These are phyloP conservation scores for cattle (Bos taurus) DNA, from an alignment of 2,113 vertebrate genomes.

Conservation along the genomic window DNA sequence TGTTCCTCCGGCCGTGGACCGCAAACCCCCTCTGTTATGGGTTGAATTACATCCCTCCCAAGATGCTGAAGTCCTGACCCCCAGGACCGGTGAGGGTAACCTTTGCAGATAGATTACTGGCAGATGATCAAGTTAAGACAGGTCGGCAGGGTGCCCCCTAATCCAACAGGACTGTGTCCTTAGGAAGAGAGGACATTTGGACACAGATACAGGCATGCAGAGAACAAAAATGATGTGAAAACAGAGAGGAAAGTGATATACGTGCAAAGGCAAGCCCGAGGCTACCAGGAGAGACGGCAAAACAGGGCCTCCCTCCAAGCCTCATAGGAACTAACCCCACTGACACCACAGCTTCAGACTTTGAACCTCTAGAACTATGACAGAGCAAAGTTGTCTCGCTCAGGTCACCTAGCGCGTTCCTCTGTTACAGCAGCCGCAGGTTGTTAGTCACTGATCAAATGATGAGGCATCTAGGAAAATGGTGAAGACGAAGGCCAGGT, in stretches of 20 bases:
- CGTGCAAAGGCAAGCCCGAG: accelerated
- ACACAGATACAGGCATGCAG: not conserved
- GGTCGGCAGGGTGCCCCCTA: not conserved
- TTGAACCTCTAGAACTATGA: too few relatives aligned
- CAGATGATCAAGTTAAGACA: not conserved
- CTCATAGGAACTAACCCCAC: not conserved
- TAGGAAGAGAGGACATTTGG: not conserved
- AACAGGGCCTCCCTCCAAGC: not conserved
- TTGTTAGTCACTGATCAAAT: not conserved
- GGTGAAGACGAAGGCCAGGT: not conserved
- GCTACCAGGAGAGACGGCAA: not conserved
- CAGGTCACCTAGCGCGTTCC: not conserved
- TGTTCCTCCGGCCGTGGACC: too few relatives aligned
- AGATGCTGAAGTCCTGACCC: not conserved
- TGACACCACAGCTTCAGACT: not conserved
- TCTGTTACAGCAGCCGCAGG: too few relatives aligned
- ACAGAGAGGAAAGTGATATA: too few relatives aligned
- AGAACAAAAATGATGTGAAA: not conserved
- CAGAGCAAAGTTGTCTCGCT: not conserved
- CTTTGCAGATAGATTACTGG: not conserved
- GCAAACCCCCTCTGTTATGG: not conserved
- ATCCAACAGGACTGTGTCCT: not conserved
- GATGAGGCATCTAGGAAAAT: not conserved
- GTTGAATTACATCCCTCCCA: not conserved
- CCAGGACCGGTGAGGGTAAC: not conserved